A percentile compares a stretch with the other conserved stretches of the same genome.
Conservation (phyloP, 2,797 vertebrate genomes). For the Selene dorsalis region DNA sequence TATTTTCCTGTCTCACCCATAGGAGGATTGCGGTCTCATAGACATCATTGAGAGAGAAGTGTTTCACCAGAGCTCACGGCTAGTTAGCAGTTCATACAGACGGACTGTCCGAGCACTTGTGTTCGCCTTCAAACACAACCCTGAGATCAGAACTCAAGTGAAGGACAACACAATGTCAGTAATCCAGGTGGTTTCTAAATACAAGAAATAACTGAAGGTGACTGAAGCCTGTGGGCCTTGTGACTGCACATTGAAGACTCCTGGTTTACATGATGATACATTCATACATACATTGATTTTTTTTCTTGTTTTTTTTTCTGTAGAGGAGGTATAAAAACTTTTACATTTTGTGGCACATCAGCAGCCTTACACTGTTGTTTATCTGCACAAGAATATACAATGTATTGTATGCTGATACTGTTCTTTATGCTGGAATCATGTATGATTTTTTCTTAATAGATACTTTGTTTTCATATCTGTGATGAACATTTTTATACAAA, state of each 20-base stretch:
- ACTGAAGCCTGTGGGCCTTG: neutral
- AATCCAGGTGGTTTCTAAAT: slow-evolving; percentile 86
- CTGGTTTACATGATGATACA: slow-evolving; percentile 6
- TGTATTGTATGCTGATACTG: slow-evolving; percentile 17
- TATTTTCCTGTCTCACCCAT: slow-evolving; percentile 39
- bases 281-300: neutral
- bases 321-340: slow-evolving; percentile 40
- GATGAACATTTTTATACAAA: slow-evolving; percentile 53
- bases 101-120: slow-evolving; percentile 91
- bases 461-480: slow-evolving; percentile 39
- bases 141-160: slow-evolving; percentile 87
- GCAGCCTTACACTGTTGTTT: slow-evolving; percentile 31
- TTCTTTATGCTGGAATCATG: slow-evolving; percentile 26
- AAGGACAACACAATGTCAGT: slow-evolving; percentile 85
- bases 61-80: slow-evolving; percentile 92
- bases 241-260: neutral
- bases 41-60: slow-evolving; percentile 97
- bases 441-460: neutral
- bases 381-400: slow-evolving; percentile 13
- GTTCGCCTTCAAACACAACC: slow-evolving; percentile 93
- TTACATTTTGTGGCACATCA: slow-evolving; percentile 62
- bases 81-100: slow-evolving; percentile 90
- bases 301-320: slow-evolving; percentile 40
- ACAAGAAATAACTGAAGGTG: slow-evolving; percentile 87
- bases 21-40: slow-evolving; percentile 92